These are phyloP conservation scores for Andrena bucephala DNA, from an alignment of 2,888 invertebrate genomes.

Conservation along the genomic window DNA sequence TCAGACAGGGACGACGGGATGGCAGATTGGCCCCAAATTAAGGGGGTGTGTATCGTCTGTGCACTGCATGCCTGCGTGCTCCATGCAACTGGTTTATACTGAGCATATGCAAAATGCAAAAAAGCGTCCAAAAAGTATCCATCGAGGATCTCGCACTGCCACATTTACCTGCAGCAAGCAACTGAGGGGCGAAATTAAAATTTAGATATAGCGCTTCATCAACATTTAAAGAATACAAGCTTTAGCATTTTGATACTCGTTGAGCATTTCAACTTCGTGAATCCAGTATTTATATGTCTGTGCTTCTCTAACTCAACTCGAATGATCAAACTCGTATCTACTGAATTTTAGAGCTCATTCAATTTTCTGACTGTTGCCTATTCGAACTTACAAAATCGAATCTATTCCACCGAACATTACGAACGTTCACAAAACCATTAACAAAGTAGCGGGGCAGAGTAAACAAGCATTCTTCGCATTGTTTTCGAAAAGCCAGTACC, in stretches of 20 bases:
- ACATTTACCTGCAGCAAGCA: background rate
- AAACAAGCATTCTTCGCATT: slow-evolving; percentile 2
- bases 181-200: background rate
- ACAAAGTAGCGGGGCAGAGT: background rate
- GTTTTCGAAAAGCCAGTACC: background rate
- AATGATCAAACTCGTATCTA: background rate
- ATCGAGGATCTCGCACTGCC: background rate
- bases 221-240: too few species aligned
- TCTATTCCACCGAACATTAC: too few species aligned
- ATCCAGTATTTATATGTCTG: background rate
- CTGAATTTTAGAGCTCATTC: background rate
- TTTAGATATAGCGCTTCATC: too few species aligned
- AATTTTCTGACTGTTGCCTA: background rate
- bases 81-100: background rate
- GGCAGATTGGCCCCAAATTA: background rate
- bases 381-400: too few species aligned
- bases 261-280: background rate
- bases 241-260: too few species aligned
- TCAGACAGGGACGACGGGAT: background rate
- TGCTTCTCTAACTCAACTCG: background rate
- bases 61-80: background rate
- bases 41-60: background rate
- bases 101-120: background rate
- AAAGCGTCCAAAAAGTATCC: background rate
- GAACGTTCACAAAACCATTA: background rate